phyloP scores from a whole-genome alignment of 2,113 vertebrate species.

The Poeciliopsis prolifica region DNA sequence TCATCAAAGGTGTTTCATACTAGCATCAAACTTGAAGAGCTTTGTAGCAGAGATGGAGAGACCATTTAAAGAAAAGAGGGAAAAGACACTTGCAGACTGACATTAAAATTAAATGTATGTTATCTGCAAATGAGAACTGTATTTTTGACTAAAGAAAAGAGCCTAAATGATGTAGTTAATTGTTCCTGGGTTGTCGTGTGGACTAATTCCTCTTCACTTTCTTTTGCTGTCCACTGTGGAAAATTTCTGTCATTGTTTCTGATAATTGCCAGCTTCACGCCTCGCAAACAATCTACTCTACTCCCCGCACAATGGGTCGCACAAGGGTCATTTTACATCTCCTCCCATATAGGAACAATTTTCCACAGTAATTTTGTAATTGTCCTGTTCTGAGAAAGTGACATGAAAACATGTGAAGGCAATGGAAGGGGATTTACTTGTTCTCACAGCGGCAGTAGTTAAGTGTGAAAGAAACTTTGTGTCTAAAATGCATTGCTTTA shows the following conservation, averaged over 20 bases:
- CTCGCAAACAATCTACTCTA: background rate
- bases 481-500: background rate
- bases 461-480: background rate
- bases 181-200: background rate
- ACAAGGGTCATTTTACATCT: background rate
- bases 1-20: slow-evolving; percentile 39
- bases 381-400: background rate
- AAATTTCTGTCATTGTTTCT: slow-evolving; percentile 23
- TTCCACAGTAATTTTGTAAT: slow-evolving; percentile 9
- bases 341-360: background rate
- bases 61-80: background rate
- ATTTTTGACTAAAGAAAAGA: background rate
- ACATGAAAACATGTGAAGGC: background rate
- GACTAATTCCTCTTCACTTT: slow-evolving; percentile 4
- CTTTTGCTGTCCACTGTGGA: slow-evolving; percentile 1
- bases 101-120: background rate
- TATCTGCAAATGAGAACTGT: background rate
- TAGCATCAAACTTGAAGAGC: slow-evolving; percentile 26
- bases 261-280: slow-evolving; percentile 31
- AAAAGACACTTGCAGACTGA: background rate
- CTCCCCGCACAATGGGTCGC: background rate
- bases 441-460: background rate
- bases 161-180: background rate
- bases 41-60: slow-evolving; percentile 20
- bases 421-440: background rate